Conservation (phyloP, 2,113 vertebrate genomes). For the Propithecus coquereli region DNA sequence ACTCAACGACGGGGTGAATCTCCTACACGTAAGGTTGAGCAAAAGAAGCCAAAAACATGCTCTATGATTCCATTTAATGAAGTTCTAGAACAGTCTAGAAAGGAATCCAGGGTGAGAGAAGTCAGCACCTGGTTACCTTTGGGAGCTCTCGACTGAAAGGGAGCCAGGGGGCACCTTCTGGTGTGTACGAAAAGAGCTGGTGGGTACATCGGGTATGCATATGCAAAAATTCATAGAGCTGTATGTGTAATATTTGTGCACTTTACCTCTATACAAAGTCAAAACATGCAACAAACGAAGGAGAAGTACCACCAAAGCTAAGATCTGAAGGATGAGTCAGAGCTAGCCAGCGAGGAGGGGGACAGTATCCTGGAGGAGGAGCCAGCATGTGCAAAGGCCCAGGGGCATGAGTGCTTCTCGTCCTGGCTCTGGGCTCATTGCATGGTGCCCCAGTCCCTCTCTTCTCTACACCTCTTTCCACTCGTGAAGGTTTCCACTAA, state of each 20-base stretch:
- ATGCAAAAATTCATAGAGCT: neutral
- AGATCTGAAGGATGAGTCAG: neutral
- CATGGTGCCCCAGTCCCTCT: accelerated
- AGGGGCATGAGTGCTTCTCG: neutral
- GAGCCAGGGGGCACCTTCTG: neutral
- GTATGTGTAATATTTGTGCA: neutral
- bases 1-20: accelerated
- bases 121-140: neutral
- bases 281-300: neutral
- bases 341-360: neutral
- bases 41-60: neutral
- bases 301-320: neutral
- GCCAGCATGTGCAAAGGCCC: neutral
- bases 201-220: accelerated
- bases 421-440: neutral
- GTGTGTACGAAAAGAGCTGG: neutral
- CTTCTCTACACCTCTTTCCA: neutral
- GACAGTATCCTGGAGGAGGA: neutral
- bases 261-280: neutral
- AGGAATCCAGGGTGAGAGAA: neutral
- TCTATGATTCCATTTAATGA: accelerated
- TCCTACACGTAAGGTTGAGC: accelerated
- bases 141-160: neutral
- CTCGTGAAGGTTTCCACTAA: neutral
- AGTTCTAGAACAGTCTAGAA: neutral